phyloP scores from a whole-genome alignment of 2,113 vertebrate genomes.

The Rhinoderma darwinii region DNA sequence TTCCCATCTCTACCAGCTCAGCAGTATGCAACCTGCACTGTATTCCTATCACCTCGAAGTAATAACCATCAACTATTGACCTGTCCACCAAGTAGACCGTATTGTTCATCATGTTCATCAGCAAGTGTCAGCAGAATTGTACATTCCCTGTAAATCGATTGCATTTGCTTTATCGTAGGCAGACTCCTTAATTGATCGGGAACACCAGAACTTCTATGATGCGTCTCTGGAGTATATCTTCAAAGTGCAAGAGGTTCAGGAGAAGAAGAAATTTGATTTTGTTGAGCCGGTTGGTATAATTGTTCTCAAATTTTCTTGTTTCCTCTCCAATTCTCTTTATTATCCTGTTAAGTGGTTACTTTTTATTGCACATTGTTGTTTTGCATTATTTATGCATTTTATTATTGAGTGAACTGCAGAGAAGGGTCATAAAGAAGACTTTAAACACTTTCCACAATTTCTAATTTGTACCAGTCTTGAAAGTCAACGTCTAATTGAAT shows the following conservation, averaged over 20 bases:
- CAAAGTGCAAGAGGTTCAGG: slow-evolving; percentile 98
- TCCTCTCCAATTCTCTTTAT: neutral
- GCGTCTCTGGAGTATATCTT: slow-evolving; percentile 96
- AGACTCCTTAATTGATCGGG: slow-evolving; percentile 91
- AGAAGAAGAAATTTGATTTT: slow-evolving; percentile 99
- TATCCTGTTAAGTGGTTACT: neutral
- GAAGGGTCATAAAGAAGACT: slow-evolving; percentile 5
- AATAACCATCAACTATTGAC: slow-evolving; percentile 6
- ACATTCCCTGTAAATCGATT: neutral
- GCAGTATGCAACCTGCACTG: neutral
- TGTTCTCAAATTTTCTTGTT: neutral
- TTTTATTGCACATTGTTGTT: slow-evolving; percentile 8
- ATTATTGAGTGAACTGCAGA: neutral
- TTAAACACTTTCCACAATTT: neutral
- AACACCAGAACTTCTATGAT: slow-evolving; percentile 94
- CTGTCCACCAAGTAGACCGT: neutral
- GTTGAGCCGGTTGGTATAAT: slow-evolving; percentile 89
- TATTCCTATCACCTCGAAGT: neutral
- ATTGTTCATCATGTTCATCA: slow-evolving; percentile 1
- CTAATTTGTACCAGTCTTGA: neutral
- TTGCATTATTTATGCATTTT: slow-evolving; percentile 11
- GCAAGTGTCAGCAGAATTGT: neutral
- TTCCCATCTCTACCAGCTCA: neutral
- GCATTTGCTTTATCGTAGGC: slow-evolving; percentile 77
- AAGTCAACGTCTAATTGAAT: neutral